phyloP scores from a whole-genome alignment of 1,140 invertebrate species.

The Aphelenchoides fujianensis region DNA sequence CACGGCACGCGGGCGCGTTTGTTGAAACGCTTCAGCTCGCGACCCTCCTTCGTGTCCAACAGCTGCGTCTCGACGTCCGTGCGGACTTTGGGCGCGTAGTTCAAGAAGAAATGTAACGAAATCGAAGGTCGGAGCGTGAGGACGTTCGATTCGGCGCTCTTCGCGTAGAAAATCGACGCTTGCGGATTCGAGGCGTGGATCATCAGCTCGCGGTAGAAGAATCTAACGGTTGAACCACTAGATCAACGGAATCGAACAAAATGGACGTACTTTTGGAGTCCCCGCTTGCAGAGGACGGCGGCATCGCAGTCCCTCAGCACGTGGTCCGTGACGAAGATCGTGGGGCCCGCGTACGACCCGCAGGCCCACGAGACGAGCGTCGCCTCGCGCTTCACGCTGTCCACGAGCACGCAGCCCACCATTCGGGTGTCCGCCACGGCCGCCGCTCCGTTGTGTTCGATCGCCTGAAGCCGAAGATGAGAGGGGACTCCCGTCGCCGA shows the following conservation, averaged over 20 bases:
- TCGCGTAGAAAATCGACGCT: neutral
- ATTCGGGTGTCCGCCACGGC: neutral
- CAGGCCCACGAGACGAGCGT: neutral
- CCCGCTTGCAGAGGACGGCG: slow-evolving; percentile 2
- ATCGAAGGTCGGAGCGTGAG: neutral
- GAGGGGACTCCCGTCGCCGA: neutral
- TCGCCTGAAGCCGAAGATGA: neutral
- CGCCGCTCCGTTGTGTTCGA: neutral
- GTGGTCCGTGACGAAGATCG: neutral
- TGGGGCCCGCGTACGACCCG: slow-evolving; percentile 2
- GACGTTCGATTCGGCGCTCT: neutral
- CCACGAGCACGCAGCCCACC: neutral
- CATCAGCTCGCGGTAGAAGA: slow-evolving; percentile 4
- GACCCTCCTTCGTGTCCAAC: neutral
- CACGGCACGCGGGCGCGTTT: neutral
- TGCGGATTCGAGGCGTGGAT: neutral
- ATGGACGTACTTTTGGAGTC: slow-evolving; percentile 10
- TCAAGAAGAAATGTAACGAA: neutral
- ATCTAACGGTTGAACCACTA: too few species aligned
- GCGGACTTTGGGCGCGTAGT: neutral
- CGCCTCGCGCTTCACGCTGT: slow-evolving; percentile 2
- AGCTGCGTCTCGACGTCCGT: neutral
- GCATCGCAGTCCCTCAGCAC: slow-evolving; percentile 6
- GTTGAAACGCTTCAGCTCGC: neutral
- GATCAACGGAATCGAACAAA: neutral